Evolutionary conservation across 2,888 invertebrate genomes (phyloP), one percentile per base, ranked within the genome.

Genomic region (Willowsia nigromaculata): DNA sequence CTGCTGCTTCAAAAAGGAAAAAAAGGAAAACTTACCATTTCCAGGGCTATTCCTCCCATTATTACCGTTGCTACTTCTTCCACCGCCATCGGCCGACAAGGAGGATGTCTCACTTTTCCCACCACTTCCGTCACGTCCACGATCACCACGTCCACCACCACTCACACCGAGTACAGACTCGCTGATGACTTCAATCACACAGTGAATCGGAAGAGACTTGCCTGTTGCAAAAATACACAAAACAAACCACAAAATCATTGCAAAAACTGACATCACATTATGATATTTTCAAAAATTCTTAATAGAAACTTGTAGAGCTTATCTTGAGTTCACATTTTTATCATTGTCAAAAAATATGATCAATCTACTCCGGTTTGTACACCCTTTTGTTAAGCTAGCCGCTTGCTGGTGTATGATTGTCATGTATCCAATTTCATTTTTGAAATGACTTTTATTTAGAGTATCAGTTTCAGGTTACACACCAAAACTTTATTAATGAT

Each of bases 171-270:
- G 56, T 74, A 62, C 93, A 90, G 91, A 90, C 76, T 90, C 91
- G 80, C 89, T 91, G 92, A 91, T 90, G 93, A 93, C 97, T 94
- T 99, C 99, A 85, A 99, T 98, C 90, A 99, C 96, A 94, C 99
- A 99, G 94, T 99, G 98, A 74, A 99, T 97, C 76, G 99, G 99
- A 92, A 98, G 95, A 33, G 98, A 98, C 94, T 97, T 97, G 74
- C 96, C 97, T 96, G 95, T n/a, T 95, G 94, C n/a, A 93, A 93
- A 94, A 90, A 94, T 94, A 85, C 94, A 93, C 5, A 76, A 43
- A 94, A 93, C 5, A 76, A 43, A 74, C 9, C 13, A 43, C 18
- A 62, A n/a, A 68, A 22, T 56, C 56, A n/a, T 56, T 56, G 15
- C 5, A 11, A 56, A n/a, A 18, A 56, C 4, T 56, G 25, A 18